phyloP scores from a whole-genome alignment of 2,888 invertebrate species.

The Heptascelio sp. region DNA sequence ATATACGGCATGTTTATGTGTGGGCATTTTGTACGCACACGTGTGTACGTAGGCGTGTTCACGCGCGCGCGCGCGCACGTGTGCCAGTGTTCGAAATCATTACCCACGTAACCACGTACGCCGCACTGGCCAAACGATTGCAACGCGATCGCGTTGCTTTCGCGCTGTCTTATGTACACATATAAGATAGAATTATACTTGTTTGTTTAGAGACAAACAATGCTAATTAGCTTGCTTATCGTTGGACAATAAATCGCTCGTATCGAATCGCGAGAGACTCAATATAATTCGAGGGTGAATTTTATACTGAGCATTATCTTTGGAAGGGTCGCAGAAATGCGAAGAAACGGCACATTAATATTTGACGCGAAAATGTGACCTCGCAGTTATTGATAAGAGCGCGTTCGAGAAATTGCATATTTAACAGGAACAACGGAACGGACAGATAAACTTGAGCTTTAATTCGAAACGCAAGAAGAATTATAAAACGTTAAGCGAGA shows the following conservation, averaged over 20 bases:
- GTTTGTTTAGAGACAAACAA: constrained; percentile 40
- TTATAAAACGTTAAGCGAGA: not conserved
- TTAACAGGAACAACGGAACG: not conserved
- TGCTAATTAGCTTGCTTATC: constrained; percentile 48
- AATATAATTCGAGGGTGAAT: constrained; percentile 28
- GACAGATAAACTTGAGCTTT: not conserved
- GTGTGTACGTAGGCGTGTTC: no score
- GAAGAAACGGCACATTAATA: constrained; percentile 6
- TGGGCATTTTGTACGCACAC: no score
- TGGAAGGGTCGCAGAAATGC: constrained; percentile 2
- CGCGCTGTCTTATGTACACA: constrained; percentile 39
- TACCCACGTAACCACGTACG: constrained; percentile 34
- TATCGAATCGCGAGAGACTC: constrained; percentile 5
- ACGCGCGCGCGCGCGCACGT: no score
- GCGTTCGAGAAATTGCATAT: constrained; percentile 22
- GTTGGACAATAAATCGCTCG: constrained; percentile 25
- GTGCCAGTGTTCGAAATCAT: constrained; percentile 53
- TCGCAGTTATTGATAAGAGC: constrained; percentile 36
- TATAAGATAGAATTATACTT: constrained; percentile 40
- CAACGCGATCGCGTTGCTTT: not conserved
- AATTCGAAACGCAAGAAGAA: constrained; percentile 1
- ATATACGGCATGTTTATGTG: no score
- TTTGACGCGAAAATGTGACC: not conserved
- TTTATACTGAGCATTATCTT: not conserved
- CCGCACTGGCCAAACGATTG: constrained; percentile 7